Percentiles rank a stretch among this genome's conserved stretches.
Conservation (phyloP, 2,888 invertebrate genomes). For the Sycophila texana region DNA sequence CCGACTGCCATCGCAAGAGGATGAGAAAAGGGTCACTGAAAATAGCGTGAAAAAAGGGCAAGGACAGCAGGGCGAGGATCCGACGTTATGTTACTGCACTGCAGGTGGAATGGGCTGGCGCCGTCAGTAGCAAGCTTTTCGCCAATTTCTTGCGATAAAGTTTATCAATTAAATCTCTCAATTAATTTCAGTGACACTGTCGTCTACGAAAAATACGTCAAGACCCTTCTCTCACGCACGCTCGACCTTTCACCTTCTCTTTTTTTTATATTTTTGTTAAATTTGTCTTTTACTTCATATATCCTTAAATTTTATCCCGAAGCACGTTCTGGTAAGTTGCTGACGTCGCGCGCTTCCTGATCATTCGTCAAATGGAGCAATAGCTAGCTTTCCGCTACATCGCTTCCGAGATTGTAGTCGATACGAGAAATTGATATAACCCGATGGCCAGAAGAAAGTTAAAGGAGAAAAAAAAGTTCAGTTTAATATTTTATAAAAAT, state of each 20-base stretch:
- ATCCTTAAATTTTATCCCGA: not conserved
- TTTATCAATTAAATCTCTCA: slow-evolving; percentile 61
- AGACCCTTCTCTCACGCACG: no score
- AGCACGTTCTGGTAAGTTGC: slow-evolving; percentile 17
- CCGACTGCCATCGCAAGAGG: not conserved
- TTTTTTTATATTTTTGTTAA: no score
- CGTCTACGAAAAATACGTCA: no score
- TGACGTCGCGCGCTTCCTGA: not conserved
- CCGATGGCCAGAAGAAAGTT: no score
- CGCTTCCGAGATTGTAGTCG: not conserved
- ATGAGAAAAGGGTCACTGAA: slow-evolving; percentile 20
- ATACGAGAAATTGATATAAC: no score
- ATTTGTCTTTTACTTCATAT: no score
- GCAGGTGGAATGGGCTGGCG: no score
- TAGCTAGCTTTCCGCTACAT: not conserved
- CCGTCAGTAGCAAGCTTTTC: slow-evolving; percentile 57
- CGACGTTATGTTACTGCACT: no score
- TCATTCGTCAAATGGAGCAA: not conserved
- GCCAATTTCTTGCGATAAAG: slow-evolving; percentile 64
- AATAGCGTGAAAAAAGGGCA: not conserved
- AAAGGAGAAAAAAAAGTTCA: no score
- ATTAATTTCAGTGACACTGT: slow-evolving; percentile 61
- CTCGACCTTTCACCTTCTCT: no score
- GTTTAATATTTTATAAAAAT: no score
- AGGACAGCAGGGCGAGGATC: no score